Evolutionary conservation across 2,888 invertebrate species (phyloP), one percentile per base, ranked within the genome.

Genomic region (Euproctis similis): DNA sequence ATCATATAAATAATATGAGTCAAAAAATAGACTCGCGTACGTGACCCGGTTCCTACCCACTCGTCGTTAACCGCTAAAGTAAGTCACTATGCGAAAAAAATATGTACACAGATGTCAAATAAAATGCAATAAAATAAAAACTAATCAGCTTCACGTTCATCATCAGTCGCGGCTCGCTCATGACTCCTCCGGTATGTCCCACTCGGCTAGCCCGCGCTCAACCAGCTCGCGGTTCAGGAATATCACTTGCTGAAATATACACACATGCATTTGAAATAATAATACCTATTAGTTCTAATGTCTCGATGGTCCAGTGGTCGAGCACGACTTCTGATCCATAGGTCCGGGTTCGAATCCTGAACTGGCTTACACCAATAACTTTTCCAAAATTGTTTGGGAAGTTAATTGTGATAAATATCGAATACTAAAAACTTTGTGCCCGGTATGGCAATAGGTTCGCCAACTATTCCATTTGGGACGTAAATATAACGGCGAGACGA

Each of bases 211-310:
- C 30, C 94, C 94, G 70, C 91, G 89, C 53, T 92, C 91, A 53
- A 95, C 92, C 59, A 97, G 85, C 82, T 95, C 95, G 61, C 92
- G 88, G 73, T 96, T 96, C 53, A 96, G 88, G 75, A 93, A 92
- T 81, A 94, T 88, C 53, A 92, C 89, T 89, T 94, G 88, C 85
- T 89, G 88, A 34, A 88, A 86, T 28, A 36, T 25, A 34, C 24
- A 41, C n/a, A n/a, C n/a, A n/a, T n/a, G n/a, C n/a, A n/a, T n/a
- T n/a, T n/a, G n/a, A n/a, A n/a, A n/a, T n/a, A n/a, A n/a, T n/a
- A n/a, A n/a, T n/a, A n/a, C n/a, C n/a, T n/a, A n/a, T n/a, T n/a
- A n/a, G n/a, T n/a, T n/a, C n/a, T n/a, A n/a, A n/a, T n/a, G n/a
- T n/a, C n/a, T n/a, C n/a, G n/a, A n/a, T n/a, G n/a, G n/a, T n/a